phyloP scores from a whole-genome alignment of 1,140 invertebrate species.

The Cardiocondyla obscurior region DNA sequence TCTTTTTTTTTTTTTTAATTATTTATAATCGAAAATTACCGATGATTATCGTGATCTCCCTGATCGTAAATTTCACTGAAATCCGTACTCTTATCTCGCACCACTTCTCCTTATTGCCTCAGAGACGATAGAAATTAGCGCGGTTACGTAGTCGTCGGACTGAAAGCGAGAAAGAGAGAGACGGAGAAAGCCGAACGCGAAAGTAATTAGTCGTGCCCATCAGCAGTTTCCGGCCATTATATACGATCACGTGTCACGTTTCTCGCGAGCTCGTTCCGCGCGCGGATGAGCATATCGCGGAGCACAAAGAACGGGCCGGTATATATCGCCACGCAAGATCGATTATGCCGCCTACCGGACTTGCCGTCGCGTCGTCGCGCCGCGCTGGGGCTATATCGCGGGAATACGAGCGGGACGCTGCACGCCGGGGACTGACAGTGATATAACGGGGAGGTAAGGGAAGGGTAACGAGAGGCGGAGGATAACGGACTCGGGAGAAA shows the following conservation, averaged over 20 bases:
- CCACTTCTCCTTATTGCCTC: conserved; percentile 11
- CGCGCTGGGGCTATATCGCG: conserved; percentile 21
- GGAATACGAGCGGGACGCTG: conserved; percentile 31
- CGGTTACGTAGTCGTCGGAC: conserved; percentile 26
- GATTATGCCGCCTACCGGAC: conserved; percentile 47
- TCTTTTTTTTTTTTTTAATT: neutral
- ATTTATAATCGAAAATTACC: neutral
- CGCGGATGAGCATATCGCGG: conserved; percentile 33
- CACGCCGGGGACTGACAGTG: conserved; percentile 24
- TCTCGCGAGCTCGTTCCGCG: conserved; percentile 39
- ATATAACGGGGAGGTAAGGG: conserved; percentile 34
- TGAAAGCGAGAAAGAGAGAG: conserved; percentile 30
- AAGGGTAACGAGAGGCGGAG: conserved; percentile 23
- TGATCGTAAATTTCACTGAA: neutral
- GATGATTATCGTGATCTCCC: neutral
- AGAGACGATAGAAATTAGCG: conserved; percentile 42
- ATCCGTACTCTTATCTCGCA: conserved; percentile 20
- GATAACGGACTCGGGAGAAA: neutral
- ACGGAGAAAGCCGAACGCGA: conserved; percentile 44
- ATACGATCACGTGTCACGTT: conserved; percentile 63
- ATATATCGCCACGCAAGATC: conserved; percentile 53
- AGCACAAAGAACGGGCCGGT: conserved; percentile 20
- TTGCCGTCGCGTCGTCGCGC: conserved; percentile 37
- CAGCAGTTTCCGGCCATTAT: conserved; percentile 65
- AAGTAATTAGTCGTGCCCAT: conserved; percentile 68